Conservation (phyloP, 23 tunicate genomes). For the Trididemnum clinides region DNA sequence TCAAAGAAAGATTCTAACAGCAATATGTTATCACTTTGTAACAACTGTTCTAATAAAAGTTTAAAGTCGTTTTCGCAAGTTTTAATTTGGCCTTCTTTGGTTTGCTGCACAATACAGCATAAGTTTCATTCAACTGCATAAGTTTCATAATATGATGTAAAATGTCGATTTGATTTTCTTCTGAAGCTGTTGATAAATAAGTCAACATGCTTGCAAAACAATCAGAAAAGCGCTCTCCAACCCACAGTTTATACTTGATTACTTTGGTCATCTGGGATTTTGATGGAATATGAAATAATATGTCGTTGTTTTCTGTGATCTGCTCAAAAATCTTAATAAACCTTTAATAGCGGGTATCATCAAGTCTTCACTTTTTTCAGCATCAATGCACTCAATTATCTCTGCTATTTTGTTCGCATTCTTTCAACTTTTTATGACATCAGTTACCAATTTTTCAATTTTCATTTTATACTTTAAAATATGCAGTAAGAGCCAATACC, state of each 20-base stretch:
- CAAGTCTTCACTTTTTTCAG: neutral
- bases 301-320: neutral
- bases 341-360: slow-evolving; percentile 2
- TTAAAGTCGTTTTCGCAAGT: neutral
- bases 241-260: slow-evolving; percentile 24
- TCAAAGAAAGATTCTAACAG: neutral
- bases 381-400: slow-evolving; percentile 21
- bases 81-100: neutral
- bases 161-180: neutral
- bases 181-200: neutral
- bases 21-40: neutral
- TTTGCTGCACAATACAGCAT: neutral
- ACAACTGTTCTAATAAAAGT: neutral
- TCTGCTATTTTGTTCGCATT: slow-evolving; percentile 44
- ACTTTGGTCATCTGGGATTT: neutral
- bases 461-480: too few relatives aligned
- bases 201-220: neutral
- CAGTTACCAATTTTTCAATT: too few relatives aligned
- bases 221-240: slow-evolving; percentile 28
- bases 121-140: neutral
- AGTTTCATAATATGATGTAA: neutral
- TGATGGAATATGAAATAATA: neutral
- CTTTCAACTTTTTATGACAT: slow-evolving; percentile 42
- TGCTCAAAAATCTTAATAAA: slow-evolving; percentile 20
- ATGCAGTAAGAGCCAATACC: too few relatives aligned